Conservation (phyloP, 2,888 invertebrate genomes). For the Zelleria hepariella region DNA sequence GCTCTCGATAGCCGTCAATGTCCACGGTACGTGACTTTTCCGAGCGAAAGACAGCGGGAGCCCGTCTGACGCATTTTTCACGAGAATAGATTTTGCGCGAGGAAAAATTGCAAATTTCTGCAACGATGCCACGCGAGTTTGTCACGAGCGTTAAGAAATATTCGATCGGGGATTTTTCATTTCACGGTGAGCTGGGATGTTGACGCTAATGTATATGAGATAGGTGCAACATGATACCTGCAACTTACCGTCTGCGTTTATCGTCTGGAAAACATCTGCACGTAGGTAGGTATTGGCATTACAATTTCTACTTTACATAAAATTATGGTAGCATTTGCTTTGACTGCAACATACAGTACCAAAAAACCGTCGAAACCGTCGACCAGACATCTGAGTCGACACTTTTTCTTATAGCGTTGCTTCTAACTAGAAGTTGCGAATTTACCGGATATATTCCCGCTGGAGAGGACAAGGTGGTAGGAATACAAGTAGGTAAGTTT, state of each 20-base stretch:
- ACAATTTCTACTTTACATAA: too few species aligned
- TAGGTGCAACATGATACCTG: not conserved
- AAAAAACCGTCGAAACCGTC: too few species aligned
- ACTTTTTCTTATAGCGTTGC: too few species aligned
- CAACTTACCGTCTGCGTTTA: not conserved
- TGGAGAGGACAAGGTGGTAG: too few species aligned
- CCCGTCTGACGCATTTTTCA: constrained; percentile 41
- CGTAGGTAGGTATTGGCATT: too few species aligned
- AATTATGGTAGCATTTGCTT: too few species aligned
- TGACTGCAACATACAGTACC: too few species aligned
- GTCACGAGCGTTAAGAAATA: constrained; percentile 31
- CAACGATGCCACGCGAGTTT: constrained; percentile 28
- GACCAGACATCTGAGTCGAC: too few species aligned
- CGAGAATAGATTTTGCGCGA: constrained; percentile 37
- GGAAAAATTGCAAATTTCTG: constrained; percentile 53
- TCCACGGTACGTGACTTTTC: constrained; percentile 55
- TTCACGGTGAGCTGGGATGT: constrained; percentile 17
- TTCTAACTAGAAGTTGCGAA: too few species aligned
- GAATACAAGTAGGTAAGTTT: too few species aligned
- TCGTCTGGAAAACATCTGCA: not conserved
- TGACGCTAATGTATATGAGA: not conserved
- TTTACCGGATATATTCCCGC: too few species aligned
- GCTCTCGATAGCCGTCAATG: constrained; percentile 38
- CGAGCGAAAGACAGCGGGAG: constrained; percentile 29
- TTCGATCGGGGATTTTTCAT: constrained; percentile 36